phyloP scores from a whole-genome alignment of 2,113 vertebrate species.

The Marmota monax region DNA sequence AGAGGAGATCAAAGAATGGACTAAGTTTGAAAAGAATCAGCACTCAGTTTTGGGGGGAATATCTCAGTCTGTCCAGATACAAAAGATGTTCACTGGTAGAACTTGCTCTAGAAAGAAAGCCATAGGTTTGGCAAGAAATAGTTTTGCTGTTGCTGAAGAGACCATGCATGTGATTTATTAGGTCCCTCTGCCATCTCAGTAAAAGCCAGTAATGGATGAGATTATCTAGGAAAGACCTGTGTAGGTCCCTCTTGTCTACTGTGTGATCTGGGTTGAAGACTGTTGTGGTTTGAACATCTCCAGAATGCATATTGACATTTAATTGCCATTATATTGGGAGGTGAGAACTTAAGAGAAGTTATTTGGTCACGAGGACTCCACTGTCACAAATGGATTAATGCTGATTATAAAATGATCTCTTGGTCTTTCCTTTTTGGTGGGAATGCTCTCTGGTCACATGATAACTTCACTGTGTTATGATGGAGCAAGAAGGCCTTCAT shows the following conservation, averaged over 20 bases:
- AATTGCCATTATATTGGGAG: neutral
- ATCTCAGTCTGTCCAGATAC: neutral
- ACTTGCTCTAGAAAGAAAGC: neutral
- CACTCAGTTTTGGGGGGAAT: neutral
- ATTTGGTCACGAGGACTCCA: neutral
- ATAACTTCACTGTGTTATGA: neutral
- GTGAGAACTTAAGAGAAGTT: neutral
- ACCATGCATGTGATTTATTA: neutral
- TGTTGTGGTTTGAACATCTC: neutral
- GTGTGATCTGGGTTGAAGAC: neutral
- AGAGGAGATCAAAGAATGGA: neutral
- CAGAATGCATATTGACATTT: no score
- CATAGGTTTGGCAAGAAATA: neutral
- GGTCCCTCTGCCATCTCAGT: neutral
- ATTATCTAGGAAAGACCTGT: neutral
- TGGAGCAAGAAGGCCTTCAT: neutral
- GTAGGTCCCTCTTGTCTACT: neutral
- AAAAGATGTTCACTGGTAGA: neutral
- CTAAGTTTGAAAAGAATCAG: neutral
- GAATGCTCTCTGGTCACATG: neutral
- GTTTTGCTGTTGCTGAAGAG: neutral
- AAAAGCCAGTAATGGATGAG: neutral
- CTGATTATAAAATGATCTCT: no score
- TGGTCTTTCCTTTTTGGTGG: neutral
- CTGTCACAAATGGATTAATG: no score